Evolutionary conservation across 1,140 invertebrate genomes (phyloP).

Genomic region (Drosophila parabipectinata): DNA sequence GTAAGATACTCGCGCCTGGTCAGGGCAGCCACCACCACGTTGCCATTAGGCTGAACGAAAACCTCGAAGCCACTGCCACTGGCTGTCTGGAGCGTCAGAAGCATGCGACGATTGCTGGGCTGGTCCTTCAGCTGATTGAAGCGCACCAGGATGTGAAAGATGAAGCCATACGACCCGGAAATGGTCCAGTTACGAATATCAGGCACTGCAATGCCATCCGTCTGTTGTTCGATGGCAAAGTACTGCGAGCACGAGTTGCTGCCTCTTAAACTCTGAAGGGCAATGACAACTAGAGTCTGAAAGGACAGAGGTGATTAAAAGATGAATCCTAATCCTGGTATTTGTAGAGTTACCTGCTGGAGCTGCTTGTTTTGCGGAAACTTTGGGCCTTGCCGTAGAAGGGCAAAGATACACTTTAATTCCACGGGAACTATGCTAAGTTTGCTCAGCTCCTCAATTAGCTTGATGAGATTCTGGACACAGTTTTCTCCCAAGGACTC

Average conservation of each 20-base stretch:
- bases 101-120: slow-evolving; percentile 59
- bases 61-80: slow-evolving; percentile 87
- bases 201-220: slow-evolving; percentile 86
- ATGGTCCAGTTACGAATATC: slow-evolving; percentile 86
- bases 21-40: slow-evolving; percentile 86
- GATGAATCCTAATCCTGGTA: neutral
- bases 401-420: slow-evolving; percentile 84
- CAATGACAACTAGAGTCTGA: slow-evolving; percentile 71
- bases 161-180: slow-evolving; percentile 86
- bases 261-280: slow-evolving; percentile 68
- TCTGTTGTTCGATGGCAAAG: slow-evolving; percentile 85
- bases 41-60: slow-evolving; percentile 86
- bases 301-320: neutral
- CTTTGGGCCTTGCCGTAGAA: slow-evolving; percentile 63
- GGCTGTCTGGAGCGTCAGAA: slow-evolving; percentile 85
- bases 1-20: slow-evolving; percentile 87
- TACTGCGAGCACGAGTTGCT: slow-evolving; percentile 78
- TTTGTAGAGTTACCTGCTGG: slow-evolving; percentile 53
- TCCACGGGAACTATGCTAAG: slow-evolving; percentile 86
- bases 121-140: slow-evolving; percentile 82
- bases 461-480: slow-evolving; percentile 85
- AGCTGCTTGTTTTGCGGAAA: slow-evolving; percentile 76
- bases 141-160: slow-evolving; percentile 86
- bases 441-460: slow-evolving; percentile 86
- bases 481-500: slow-evolving; percentile 69